A percentile compares a stretch with the other conserved stretches of the same genome.
Conservation (phyloP, 2,113 vertebrate genomes). For the Sardina pilchardus region DNA sequence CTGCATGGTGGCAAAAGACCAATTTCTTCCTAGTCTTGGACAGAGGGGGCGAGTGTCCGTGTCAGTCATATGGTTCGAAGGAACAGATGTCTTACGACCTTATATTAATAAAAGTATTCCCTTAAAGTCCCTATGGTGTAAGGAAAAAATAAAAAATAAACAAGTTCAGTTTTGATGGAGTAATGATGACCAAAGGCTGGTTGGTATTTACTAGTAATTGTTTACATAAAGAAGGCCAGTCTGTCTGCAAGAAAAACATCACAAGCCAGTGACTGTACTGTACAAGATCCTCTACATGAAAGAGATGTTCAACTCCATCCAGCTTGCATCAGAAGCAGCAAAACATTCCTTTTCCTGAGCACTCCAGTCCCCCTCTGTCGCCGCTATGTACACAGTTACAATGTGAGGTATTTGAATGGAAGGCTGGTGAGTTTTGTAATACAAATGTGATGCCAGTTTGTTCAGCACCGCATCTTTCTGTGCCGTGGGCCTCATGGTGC, state of each 20-base stretch:
- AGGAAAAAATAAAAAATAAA: neutral
- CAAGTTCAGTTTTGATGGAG: neutral
- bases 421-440: neutral
- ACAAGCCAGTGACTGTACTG: neutral
- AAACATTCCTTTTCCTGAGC: neutral
- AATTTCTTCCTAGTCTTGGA: neutral
- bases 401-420: neutral
- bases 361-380: neutral
- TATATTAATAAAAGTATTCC: neutral
- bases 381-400: neutral
- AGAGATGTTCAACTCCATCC: neutral
- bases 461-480: neutral
- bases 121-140: neutral
- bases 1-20: neutral
- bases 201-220: neutral
- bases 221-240: neutral
- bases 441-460: neutral
- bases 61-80: neutral
- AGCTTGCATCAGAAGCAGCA: neutral
- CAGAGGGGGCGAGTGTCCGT: neutral
- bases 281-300: neutral
- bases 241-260: neutral
- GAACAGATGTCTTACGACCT: neutral
- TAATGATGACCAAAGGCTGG: neutral
- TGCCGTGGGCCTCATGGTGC: conserved; percentile 15